These are phyloP conservation scores for Anolis apletophallus DNA, from an alignment of 2,797 vertebrate species.

Conservation along the genomic window DNA sequence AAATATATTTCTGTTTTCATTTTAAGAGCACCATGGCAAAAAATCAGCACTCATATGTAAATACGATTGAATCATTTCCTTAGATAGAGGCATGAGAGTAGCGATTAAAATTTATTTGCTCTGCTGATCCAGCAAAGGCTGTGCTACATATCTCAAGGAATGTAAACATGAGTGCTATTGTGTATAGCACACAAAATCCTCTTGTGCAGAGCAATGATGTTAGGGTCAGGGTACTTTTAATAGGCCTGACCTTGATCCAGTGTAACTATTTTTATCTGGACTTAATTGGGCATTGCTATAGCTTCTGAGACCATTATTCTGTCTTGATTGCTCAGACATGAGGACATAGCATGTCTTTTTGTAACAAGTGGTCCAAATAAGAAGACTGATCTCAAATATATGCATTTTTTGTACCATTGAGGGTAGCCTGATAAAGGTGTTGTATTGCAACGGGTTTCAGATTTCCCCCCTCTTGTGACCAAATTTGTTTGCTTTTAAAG, in stretches of 20 bases:
- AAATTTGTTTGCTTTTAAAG: not conserved
- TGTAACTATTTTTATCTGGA: slow-evolving; percentile 63
- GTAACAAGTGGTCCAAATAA: not conserved
- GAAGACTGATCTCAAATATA: not conserved
- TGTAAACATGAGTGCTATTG: slow-evolving; percentile 25
- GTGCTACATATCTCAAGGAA: slow-evolving; percentile 45
- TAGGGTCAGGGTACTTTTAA: slow-evolving; percentile 59
- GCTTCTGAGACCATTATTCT: slow-evolving; percentile 7
- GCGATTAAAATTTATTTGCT: slow-evolving; percentile 20
- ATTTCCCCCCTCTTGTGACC: too few species aligned
- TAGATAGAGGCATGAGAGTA: not conserved
- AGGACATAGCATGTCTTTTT: not conserved
- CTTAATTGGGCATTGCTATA: slow-evolving; percentile 27
- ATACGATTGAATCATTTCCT: slow-evolving; percentile 9
- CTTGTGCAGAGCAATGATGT: slow-evolving; percentile 47
- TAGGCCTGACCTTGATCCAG: slow-evolving; percentile 67
- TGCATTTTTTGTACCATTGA: not conserved
- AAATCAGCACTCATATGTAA: slow-evolving; percentile 37
- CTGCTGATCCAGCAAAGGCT: slow-evolving; percentile 42
- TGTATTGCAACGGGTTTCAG: not conserved
- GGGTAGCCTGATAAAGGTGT: not conserved
- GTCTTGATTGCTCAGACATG: not conserved
- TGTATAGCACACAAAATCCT: slow-evolving; percentile 25
- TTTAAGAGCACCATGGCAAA: not conserved
- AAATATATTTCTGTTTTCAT: not conserved